phyloP scores from a whole-genome alignment of 2,797 vertebrate species.

The Poecilia gillii region DNA sequence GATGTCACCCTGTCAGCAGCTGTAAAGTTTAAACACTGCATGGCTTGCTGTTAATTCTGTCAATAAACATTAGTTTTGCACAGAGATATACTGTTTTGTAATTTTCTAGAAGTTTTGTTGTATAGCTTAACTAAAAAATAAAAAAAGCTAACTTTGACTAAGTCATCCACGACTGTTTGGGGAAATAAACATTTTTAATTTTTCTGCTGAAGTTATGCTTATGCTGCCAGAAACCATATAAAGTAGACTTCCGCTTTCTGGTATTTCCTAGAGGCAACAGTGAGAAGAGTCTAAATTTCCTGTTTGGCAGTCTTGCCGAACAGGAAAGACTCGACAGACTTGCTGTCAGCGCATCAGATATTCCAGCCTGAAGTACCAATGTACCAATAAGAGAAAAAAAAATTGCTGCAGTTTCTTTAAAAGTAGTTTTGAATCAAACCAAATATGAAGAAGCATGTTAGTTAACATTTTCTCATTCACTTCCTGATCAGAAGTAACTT shows the following conservation, averaged over 20 bases:
- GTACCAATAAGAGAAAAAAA: not conserved
- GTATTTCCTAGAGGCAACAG: not conserved
- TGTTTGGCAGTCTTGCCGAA: not conserved
- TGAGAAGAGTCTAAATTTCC: not conserved
- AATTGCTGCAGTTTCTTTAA: not conserved
- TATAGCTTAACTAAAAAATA: not conserved
- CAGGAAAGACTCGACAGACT: not conserved
- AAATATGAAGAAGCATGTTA: not conserved
- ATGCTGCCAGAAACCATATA: not conserved
- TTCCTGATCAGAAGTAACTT: too few relatives aligned
- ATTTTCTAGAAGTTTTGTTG: not conserved
- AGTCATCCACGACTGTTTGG: not conserved
- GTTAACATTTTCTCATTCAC: too few relatives aligned
- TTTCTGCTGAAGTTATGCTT: not conserved
- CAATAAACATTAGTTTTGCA: slow-evolving; percentile 12
- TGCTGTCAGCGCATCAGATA: not conserved
- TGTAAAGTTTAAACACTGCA: slow-evolving; percentile 7
- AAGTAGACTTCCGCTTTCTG: not conserved
- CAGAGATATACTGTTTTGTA: not conserved
- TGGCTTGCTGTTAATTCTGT: slow-evolving; percentile 7
- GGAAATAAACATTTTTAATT: not conserved
- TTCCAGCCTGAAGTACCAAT: not conserved
- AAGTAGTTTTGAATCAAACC: not conserved
- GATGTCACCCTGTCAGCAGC: not conserved
- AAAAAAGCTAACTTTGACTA: not conserved